Conservation (phyloP, 2,797 vertebrate genomes). For the Decapterus maruadsi region DNA sequence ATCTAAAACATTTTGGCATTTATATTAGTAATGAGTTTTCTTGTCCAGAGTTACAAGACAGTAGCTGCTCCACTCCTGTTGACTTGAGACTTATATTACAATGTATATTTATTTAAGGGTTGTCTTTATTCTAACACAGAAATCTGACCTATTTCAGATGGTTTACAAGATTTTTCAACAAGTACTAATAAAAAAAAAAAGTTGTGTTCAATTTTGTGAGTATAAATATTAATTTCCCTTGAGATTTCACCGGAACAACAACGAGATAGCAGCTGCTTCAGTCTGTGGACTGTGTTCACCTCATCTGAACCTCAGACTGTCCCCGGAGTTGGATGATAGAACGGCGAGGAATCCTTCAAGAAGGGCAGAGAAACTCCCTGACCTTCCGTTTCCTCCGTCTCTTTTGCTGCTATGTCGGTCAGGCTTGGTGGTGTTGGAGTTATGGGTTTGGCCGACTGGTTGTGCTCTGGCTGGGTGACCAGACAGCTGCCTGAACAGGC, state of each 20-base stretch:
- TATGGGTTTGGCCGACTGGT: constrained; percentile 71
- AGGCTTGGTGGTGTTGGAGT: constrained; percentile 62
- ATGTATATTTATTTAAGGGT: not conserved
- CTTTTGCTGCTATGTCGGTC: constrained; percentile 64
- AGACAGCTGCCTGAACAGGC: constrained; percentile 65
- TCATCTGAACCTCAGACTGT: constrained; percentile 54
- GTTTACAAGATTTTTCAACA: not conserved
- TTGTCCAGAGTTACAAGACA: not conserved
- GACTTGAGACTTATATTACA: not conserved
- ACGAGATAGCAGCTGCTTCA: constrained; percentile 31
- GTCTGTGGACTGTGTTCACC: constrained; percentile 38
- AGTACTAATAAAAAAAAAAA: not conserved
- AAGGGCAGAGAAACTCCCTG: constrained; percentile 71
- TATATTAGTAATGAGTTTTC: not conserved
- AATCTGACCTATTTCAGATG: not conserved
- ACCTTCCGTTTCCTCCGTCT: constrained; percentile 64
- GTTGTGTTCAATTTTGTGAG: not conserved
- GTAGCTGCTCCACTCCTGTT: not conserved
- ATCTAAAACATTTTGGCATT: too few species aligned
- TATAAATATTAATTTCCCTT: constrained; percentile 31
- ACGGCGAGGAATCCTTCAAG: constrained; percentile 38
- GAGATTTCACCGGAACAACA: constrained; percentile 6
- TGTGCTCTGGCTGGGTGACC: constrained; percentile 60
- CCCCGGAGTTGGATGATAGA: constrained; percentile 46
- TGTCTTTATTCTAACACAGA: constrained; percentile 10